phyloP scores from a whole-genome alignment of 2,113 vertebrate genomes.

The Phrynosoma blainvillii region DNA sequence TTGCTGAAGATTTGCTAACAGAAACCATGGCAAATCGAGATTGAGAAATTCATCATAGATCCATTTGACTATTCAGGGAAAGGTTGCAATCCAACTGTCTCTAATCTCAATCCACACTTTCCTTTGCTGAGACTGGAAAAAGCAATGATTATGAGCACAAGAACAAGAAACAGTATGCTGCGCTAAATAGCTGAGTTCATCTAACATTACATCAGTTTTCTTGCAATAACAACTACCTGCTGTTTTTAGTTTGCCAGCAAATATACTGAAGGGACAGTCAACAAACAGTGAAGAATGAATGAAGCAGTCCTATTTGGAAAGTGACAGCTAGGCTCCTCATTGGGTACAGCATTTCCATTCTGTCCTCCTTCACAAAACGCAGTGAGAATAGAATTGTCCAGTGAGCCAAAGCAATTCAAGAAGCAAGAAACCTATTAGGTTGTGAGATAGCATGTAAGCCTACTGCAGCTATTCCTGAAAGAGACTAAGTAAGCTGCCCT shows the following conservation, averaged over 20 bases:
- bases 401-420: not conserved
- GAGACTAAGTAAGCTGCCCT: not conserved
- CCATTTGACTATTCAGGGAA: conserved; percentile 20
- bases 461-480: not conserved
- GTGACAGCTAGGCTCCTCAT: not conserved
- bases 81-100: conserved; percentile 46
- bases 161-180: not conserved
- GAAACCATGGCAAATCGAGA: conserved; percentile 49
- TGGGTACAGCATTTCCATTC: not conserved
- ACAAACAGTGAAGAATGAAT: not conserved
- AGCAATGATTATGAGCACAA: not conserved
- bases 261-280: not conserved
- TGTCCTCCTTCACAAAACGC: not conserved
- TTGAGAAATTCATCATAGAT: not conserved
- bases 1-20: conserved; percentile 56
- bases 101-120: conserved; percentile 19
- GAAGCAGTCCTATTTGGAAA: not conserved
- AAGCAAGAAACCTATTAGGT: not conserved
- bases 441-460: not conserved
- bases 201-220: not conserved
- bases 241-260: conserved; percentile 9
- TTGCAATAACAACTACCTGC: not conserved
- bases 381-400: not conserved
- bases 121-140: conserved; percentile 37
- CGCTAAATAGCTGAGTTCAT: not conserved